phyloP scores from a whole-genome alignment of 2,113 vertebrate genomes.

The Hylia prasina region DNA sequence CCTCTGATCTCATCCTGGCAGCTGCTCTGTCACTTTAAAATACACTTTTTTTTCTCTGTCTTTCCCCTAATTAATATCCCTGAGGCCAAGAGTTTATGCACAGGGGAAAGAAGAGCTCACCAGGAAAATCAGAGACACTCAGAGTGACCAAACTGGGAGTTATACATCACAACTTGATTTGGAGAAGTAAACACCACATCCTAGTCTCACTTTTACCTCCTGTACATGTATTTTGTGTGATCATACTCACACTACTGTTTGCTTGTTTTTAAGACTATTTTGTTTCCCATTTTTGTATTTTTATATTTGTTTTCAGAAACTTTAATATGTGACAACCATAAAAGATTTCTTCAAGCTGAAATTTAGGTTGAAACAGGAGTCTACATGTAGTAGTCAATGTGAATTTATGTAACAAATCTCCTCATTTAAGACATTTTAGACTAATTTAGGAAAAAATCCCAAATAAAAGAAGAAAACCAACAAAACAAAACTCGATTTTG shows the following conservation, averaged over 20 bases:
- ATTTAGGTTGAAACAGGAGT: background rate
- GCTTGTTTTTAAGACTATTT: background rate
- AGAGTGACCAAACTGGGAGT: background rate
- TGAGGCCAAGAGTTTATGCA: background rate
- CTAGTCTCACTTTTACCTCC: background rate
- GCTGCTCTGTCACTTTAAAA: background rate
- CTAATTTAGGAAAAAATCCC: background rate
- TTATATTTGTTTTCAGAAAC: background rate
- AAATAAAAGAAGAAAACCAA: background rate
- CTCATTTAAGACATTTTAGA: background rate
- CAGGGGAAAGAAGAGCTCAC: background rate
- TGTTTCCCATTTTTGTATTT: background rate
- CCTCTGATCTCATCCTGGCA: background rate
- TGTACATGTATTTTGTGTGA: fast-evolving
- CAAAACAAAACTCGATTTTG: background rate
- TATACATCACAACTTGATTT: background rate
- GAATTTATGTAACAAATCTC: background rate
- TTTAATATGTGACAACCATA: background rate
- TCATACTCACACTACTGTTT: background rate
- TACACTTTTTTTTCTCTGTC: background rate
- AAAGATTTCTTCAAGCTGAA: background rate
- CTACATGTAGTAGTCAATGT: background rate
- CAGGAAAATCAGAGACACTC: background rate
- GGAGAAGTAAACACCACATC: background rate
- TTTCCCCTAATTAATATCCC: background rate